phyloP scores from a whole-genome alignment of 2,113 vertebrate species.

The Miniopterus natalensis region DNA sequence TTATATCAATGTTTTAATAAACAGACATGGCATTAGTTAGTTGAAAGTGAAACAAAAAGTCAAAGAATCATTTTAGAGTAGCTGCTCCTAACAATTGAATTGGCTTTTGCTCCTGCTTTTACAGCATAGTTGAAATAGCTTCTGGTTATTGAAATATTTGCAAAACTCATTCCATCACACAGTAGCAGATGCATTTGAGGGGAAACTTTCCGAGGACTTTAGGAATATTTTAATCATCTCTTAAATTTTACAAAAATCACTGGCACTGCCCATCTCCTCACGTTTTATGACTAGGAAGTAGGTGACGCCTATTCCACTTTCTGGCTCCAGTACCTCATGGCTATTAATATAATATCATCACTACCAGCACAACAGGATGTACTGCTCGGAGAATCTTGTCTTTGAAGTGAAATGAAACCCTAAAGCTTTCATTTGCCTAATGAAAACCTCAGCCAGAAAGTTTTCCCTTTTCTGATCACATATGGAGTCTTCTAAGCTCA shows the following conservation, averaged over 20 bases:
- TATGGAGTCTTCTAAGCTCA: conserved; percentile 79
- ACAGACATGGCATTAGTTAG: background rate
- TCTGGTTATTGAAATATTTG: conserved; percentile 3
- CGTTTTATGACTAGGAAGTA: conserved; percentile 39
- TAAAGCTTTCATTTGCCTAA: conserved; percentile 86
- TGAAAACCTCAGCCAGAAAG: conserved; percentile 84
- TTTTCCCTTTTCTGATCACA: conserved; percentile 80
- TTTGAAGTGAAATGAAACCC: conserved; percentile 87
- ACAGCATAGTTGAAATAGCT: background rate
- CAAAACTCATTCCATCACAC: background rate
- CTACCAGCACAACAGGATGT: conserved; percentile 71
- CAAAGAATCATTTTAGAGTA: background rate
- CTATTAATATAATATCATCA: conserved; percentile 78
- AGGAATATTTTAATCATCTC: conserved; percentile 60
- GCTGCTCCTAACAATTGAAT: background rate
- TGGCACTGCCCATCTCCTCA: conserved; percentile 47
- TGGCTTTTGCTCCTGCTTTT: background rate
- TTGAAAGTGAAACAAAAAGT: background rate
- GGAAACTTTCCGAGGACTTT: conserved; percentile 45
- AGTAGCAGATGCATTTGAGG: background rate
- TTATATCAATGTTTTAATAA: background rate
- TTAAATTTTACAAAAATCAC: conserved; percentile 47
- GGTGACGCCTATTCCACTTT: conserved; percentile 47
- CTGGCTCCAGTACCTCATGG: conserved; percentile 60
- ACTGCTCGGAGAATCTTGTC: conserved; percentile 76